Conservation (phyloP, 2,113 vertebrate genomes). For the Falcunculus frontatus region DNA sequence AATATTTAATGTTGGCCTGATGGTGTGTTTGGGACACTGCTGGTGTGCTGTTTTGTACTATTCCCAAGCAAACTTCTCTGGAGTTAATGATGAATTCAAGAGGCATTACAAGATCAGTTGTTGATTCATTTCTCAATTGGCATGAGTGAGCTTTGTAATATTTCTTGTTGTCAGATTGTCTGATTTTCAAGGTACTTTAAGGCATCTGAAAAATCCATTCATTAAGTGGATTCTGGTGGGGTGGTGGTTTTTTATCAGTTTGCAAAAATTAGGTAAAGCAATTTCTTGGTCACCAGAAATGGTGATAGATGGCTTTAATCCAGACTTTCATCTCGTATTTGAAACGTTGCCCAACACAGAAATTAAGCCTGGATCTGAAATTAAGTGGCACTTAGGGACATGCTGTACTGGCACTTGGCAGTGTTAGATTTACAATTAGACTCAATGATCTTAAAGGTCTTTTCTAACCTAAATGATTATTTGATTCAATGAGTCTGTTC, state of each 20-base stretch:
- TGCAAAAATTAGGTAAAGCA: background rate
- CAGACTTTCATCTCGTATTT: background rate
- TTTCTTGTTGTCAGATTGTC: background rate
- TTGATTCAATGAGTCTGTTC: background rate
- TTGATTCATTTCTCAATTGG: background rate
- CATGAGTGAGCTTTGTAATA: background rate
- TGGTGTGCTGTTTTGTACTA: background rate
- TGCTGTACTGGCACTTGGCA: background rate
- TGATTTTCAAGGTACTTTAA: background rate
- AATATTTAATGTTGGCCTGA: background rate
- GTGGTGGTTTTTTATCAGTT: background rate
- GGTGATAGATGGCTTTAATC: background rate
- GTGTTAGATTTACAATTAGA: background rate
- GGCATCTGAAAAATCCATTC: background rate
- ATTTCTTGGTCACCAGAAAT: background rate
- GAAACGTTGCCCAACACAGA: background rate
- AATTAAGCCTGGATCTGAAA: background rate
- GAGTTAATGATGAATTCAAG: background rate
- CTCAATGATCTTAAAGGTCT: background rate
- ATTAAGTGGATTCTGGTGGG: background rate
- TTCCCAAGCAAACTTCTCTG: background rate
- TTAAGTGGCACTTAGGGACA: background rate
- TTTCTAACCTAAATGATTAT: background rate
- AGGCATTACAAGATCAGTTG: background rate
- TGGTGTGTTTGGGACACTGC: background rate